These are phyloP conservation scores for Hoplias malabaricus DNA, from an alignment of 2,113 vertebrate genomes.

Conservation along the genomic window DNA sequence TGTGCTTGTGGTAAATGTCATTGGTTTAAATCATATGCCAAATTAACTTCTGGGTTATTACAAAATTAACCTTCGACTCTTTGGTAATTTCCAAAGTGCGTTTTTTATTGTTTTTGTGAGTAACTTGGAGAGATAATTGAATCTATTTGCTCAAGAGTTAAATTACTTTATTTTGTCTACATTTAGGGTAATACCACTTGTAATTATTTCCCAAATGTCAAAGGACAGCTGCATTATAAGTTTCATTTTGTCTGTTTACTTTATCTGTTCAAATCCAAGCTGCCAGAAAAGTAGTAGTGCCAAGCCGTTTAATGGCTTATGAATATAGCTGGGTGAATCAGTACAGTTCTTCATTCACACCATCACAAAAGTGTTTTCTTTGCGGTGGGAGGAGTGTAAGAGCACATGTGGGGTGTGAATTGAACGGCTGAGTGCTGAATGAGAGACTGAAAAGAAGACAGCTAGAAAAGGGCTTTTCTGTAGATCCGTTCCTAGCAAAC, in stretches of 20 bases:
- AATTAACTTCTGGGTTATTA: slow-evolving; percentile 52
- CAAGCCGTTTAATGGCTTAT: slow-evolving; percentile 50
- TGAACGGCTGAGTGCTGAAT: slow-evolving; percentile 58
- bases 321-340: slow-evolving; percentile 56
- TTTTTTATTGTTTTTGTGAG: slow-evolving; percentile 17
- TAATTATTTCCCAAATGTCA: slow-evolving; percentile 55
- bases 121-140: slow-evolving; percentile 29
- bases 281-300: slow-evolving; percentile 46
- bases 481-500: slow-evolving; percentile 53
- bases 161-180: slow-evolving; percentile 45
- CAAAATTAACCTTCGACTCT: slow-evolving; percentile 58
- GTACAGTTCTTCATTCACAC: slow-evolving; percentile 57
- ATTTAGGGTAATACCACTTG: slow-evolving; percentile 47
- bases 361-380: slow-evolving; percentile 53
- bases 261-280: slow-evolving; percentile 57
- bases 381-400: slow-evolving; percentile 57
- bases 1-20: slow-evolving; percentile 56
- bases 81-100: slow-evolving; percentile 39
- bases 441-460: slow-evolving; percentile 48
- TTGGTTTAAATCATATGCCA: slow-evolving; percentile 51
- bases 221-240: slow-evolving; percentile 45
- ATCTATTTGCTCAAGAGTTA: slow-evolving; percentile 40
- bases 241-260: slow-evolving; percentile 22
- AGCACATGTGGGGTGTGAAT: slow-evolving; percentile 56
- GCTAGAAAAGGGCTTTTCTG: slow-evolving; percentile 34